A percentile compares a stretch with the other conserved stretches of the same genome.
These are phyloP conservation scores for Brachirus orientalis DNA, from an alignment of 2,113 vertebrate genomes.

Conservation along the genomic window DNA sequence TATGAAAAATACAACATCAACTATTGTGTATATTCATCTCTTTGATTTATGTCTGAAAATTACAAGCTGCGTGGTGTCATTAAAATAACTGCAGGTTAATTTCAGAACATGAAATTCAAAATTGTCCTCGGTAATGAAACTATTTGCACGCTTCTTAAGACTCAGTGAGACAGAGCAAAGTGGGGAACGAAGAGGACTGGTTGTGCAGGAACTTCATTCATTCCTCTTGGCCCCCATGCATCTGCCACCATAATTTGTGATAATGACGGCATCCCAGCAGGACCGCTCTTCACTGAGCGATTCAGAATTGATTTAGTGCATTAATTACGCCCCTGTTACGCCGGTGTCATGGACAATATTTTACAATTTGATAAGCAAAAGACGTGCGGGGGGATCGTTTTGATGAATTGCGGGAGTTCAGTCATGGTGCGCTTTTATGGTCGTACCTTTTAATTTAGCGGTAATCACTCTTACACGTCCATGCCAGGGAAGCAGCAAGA, in stretches of 20 bases:
- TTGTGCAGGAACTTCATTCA: conserved; percentile 17
- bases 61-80: conserved; percentile 20
- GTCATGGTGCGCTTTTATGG: conserved; percentile 58
- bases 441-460: conserved; percentile 77
- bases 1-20: conserved; percentile 4
- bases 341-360: conserved; percentile 78
- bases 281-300: conserved; percentile 58
- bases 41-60: conserved; percentile 17
- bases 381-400: conserved; percentile 61
- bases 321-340: conserved; percentile 76
- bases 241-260: conserved; percentile 70
- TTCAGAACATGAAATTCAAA: conserved; percentile 15
- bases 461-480: conserved; percentile 62
- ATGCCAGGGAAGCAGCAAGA: conserved; percentile 47
- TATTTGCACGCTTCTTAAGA: conserved; percentile 33
- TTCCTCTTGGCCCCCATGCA: conserved; percentile 49
- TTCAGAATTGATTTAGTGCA: conserved; percentile 79
- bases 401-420: conserved; percentile 67
- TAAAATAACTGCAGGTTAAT: conserved; percentile 14
- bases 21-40: conserved; percentile 2
- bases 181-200: conserved; percentile 3
- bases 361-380: conserved; percentile 82
- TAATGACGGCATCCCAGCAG: conserved; percentile 73
- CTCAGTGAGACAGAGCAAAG: conserved; percentile 10
- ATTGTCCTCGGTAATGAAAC: conserved; percentile 24